Evolutionary conservation across 1,140 invertebrate species (phyloP), one percentile per base, ranked within the genome.

Genomic region (Aricia agestis): DNA sequence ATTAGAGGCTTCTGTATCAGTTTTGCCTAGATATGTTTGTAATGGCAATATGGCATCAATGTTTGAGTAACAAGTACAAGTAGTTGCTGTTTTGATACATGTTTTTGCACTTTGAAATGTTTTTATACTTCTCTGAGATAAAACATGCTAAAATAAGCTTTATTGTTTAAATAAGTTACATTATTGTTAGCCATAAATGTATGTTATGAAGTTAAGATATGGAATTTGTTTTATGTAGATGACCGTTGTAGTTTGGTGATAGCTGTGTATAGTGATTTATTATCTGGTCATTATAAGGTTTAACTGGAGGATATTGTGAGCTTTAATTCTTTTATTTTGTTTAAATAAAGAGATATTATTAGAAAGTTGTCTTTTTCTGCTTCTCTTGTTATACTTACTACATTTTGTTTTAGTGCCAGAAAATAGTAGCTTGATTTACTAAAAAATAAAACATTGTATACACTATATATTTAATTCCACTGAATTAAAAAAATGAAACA

Each of bases 211-310:
- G 13, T 52, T 52, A 52, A 52, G 11, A 52, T 42, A 42, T 52
- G 10, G 45, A 6, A 36, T 36, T 36, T 52, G 1, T 52, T 52
- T 52, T 52, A 52, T 52, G 10, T 52, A 52, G 11, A 52, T 52
- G 45, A 52, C 45, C 45, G 13, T 52, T 52, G 45, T 52, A 52
- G 11, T 52, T 52, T 52, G 6, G 32, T 67, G 9, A 13, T 67
- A 67, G 42, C 13, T 66, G 25, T 67, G 66, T 67, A n/a, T 17
- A 67, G 75, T 81, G 79, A 83, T 78, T 78, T 83, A 74, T 78
- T 68, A 75, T 88, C 87, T 90, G 87, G 87, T 88, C 86, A 88
- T 82, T 63, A 63, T 19, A 85, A 86, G 83, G 82, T 87, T 83
- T 85, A 84, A 84, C 79, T 80, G 82, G 45, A 80, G 81, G 81